phyloP scores from a whole-genome alignment of 2,113 vertebrate genomes.

The Sterna hirundo region DNA sequence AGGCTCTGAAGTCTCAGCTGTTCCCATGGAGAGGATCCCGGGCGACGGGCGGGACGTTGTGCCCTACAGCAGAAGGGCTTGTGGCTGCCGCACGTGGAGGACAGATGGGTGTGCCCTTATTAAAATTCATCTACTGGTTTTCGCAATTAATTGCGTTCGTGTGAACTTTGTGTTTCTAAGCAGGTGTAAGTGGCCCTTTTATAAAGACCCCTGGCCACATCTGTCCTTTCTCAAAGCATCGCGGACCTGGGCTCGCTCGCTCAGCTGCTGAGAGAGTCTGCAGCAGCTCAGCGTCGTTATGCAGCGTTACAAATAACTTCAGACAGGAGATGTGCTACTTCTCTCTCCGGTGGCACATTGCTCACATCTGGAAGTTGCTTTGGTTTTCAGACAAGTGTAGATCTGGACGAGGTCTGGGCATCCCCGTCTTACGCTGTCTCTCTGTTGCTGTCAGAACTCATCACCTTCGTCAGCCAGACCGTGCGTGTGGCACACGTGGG shows the following conservation, averaged over 20 bases:
- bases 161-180: not conserved
- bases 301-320: not conserved
- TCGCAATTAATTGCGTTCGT: not conserved
- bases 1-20: not conserved
- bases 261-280: not conserved
- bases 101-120: not conserved
- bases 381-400: not conserved
- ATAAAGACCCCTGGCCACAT: not conserved
- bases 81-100: not conserved
- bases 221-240: not conserved
- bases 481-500: not conserved
- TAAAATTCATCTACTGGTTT: not conserved
- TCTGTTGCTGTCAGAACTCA: not conserved
- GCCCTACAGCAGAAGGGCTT: not conserved
- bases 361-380: not conserved
- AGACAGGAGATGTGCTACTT: not conserved
- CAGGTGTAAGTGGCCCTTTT: not conserved
- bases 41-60: fast-evolving
- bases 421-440: not conserved
- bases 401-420: not conserved
- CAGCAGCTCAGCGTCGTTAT: not conserved
- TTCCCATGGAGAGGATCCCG: not conserved
- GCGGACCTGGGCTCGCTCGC: not conserved
- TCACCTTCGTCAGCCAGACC: not conserved
- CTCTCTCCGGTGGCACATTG: not conserved